Evolutionary conservation across 2,888 invertebrate species (phyloP), one percentile per base, ranked within the genome.

Genomic region (Fissipunctia ypsillon): DNA sequence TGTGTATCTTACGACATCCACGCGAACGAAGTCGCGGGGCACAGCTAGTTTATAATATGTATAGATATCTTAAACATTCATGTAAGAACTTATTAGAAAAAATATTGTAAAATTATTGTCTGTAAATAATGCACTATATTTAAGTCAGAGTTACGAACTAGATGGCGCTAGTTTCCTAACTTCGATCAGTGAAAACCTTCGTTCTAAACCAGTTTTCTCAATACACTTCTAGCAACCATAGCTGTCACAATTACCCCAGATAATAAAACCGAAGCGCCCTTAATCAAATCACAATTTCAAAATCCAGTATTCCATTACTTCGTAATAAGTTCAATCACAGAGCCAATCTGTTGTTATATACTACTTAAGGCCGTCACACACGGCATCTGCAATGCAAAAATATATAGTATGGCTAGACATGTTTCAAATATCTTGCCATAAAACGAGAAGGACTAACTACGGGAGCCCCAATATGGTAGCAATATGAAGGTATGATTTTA

Each of bases 261-360:
- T 78, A 72, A 78, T 78, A 76, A 65, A 65, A 71, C 45, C 56
- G 48, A 64, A 84, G 38, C 61, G 63, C 66, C 73, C 81, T 66
- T 78, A 86, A 85, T 85, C 86, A 86, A 87, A 80, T 77, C 76
- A 74, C 78, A 77, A 84, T 83, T 84, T 72, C 69, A 78, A 83
- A 87, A 80, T 83, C 64, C 64, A 75, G 69, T 72, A 80, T 86
- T 81, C 87, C 67, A 87, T 85, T 84, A 80, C 67, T 65, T 69
- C 83, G 81, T 85, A 87, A 87, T 85, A 87, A 87, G 81, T 87
- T 77, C 85, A 87, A 85, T 87, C 83, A 83, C 63, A 56, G 78
- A 83, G 57, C 78, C 81, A 81, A 81, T 84, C 72, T 84, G 77
- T 71, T 77, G 81, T 73, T 84, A 70, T 84, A 75, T 78, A 76